Base-by-base conservation (phyloP, 2,888 invertebrate genomes). In the Buathra laborator region DNA sequence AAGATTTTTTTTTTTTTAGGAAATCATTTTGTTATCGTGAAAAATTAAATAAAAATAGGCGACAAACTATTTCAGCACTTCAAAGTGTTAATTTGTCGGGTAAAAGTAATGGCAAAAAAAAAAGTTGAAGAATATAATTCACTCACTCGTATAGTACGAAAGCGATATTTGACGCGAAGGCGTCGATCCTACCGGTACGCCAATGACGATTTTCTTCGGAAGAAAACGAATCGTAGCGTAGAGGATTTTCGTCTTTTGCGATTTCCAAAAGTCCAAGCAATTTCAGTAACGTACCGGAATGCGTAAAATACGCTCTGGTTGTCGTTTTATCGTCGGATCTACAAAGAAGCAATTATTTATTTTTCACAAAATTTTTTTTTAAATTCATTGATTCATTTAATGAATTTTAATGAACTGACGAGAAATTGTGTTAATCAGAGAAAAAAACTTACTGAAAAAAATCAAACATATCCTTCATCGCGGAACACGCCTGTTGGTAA, bases 241-340 rank as follows among this genome's bases (percentile, higher is more conserved):
- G 94, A 43, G 95, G 95, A 2, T 93, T 85, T 0, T 94, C 90
- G 68, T 98, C 97, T 91, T 95, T 96, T 89, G 96, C 97, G 9
- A 98, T 94, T 14, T 96, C 96, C 86, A 98, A 93, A 89, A 97
- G 96, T 0, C 97, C 95, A 67, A 97, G 91, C 74, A 97, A 92
- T 94, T 98, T 98, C 44, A 98, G 94, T 62, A 98, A 91, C 0
- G 97, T 96, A 3, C 98, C 98, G 0, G 98, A 98, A 94, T 98
- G 98, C 0, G 97, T 96, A 91, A 98, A 98, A 89, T 97, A 96
- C 87, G 96, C 96, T 43, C 95, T 95, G 43, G 95, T 95, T 86
- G 94, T 94, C n/a, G 94, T 90, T 2, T 93, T 92, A 16, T 89
- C 76, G 2, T 86, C 43, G 12, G 87, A 87, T 51, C 93, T 92